Evolutionary conservation across 2,888 invertebrate species (phyloP), one percentile per base, ranked within the genome.

Genomic region (Metacarcinus magister): DNA sequence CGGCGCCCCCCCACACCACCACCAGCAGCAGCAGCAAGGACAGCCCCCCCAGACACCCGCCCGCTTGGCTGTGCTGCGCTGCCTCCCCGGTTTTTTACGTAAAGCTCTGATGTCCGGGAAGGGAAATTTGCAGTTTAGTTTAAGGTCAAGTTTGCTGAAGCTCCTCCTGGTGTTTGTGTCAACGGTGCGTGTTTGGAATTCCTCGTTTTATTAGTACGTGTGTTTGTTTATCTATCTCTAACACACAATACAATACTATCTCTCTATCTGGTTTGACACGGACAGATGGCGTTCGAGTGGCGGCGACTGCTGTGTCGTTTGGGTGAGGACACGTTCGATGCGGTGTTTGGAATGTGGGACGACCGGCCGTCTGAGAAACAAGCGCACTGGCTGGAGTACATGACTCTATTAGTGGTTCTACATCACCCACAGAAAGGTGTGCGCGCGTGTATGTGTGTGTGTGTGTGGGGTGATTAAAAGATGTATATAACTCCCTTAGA

Each of bases 221-320:
- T 67, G 4, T 67, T 0, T 67, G 4, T 67, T 0, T 67, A 4
- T 67, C n/a, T 67, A 4, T 67, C n/a, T 67, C n/a, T 54, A 54
- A 7, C 13, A 7, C 54, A 54, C 54, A 7, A 54, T 54, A 8
- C 13, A 8, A 8, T 54, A 3, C 67, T 67, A 7, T 67, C 67
- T 67, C 13, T 23, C 75, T 28, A 2, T 28, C 75, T 28, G 28
- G 19, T 67, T 67, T 54, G 0, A 2, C n/a, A 28, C 89, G 13
- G 43, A 3, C 93, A 95, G 95, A 93, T 95, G 95, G 93, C 93
- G n/a, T 48, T 44, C 48, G 95, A 95, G 89, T 95, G 95, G 95
- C 48, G 93, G 60, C 28, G n/a, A 2, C 10, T 89, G n/a, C 23
- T 95, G 39, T 93, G 93, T 39, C 39, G 89, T 0, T n/a, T 95